Percentiles rank a stretch among this genome's conserved stretches.
Conservation (phyloP, 2,797 vertebrate genomes). For the Hypotaenidia okinawae region DNA sequence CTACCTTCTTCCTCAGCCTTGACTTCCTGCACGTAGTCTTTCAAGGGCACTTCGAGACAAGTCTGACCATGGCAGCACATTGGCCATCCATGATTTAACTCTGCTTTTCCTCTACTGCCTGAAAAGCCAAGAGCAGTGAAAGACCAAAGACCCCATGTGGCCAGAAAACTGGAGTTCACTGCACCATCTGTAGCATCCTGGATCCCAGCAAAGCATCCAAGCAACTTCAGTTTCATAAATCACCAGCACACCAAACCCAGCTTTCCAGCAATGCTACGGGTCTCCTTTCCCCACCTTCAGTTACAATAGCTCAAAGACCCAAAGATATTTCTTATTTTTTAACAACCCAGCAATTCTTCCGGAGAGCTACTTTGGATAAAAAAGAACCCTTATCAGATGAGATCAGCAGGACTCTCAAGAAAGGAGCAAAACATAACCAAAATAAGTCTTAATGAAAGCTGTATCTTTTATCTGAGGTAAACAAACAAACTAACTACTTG, state of each 20-base stretch:
- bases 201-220: not conserved
- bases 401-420: not conserved
- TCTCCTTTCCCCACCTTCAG: not conserved
- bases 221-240: not conserved
- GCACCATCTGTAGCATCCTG: not conserved
- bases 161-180: not conserved
- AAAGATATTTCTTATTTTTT: not conserved
- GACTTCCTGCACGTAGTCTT: not conserved
- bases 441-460: not conserved
- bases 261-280: not conserved
- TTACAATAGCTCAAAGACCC: not conserved
- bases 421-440: not conserved
- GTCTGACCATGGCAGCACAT: not conserved
- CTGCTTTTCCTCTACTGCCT: not conserved
- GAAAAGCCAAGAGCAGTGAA: not conserved
- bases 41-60: not conserved
- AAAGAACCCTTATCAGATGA: not conserved
- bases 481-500: not conserved
- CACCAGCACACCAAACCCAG: not conserved
- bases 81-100: not conserved
- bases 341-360: slow-evolving; percentile 1
- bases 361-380: not conserved
- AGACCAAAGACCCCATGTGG: not conserved
- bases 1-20: not conserved
- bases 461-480: not conserved